These are phyloP conservation scores for Chymomyza amoena DNA, from an alignment of 2,888 invertebrate species.

Conservation along the genomic window DNA sequence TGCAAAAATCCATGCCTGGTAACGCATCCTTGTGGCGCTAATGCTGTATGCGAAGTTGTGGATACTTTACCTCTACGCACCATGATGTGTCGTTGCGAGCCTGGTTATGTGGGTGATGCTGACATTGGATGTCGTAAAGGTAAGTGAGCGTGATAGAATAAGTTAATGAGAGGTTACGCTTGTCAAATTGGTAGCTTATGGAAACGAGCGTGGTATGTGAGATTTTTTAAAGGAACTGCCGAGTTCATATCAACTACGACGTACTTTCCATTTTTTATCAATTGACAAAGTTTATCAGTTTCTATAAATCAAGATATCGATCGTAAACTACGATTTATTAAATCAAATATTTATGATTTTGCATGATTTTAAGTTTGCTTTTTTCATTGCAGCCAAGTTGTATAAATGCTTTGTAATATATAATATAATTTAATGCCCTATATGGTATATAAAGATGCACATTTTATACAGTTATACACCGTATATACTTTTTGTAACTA, in stretches of 20 bases:
- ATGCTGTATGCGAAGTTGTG: conserved; percentile 90
- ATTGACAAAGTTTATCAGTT: not conserved
- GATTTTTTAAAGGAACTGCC: not conserved
- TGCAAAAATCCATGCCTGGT: conserved; percentile 90
- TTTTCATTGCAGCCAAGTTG: conserved; percentile 58
- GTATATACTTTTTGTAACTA: not conserved
- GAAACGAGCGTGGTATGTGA: not conserved
- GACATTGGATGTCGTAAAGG: conserved; percentile 90
- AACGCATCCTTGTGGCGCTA: conserved; percentile 88
- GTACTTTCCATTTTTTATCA: not conserved
- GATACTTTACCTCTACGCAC: conserved; percentile 92
- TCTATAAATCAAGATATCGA: not conserved
- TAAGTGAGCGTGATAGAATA: conserved; percentile 76
- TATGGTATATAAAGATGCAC: conserved; percentile 55
- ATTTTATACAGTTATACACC: conserved; percentile 17
- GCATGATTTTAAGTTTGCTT: conserved; percentile 56
- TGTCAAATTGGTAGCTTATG: not conserved
- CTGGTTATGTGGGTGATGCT: conserved; percentile 91
- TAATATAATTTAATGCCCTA: conserved; percentile 9
- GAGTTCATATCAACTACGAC: no score
- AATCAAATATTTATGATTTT: conserved; percentile 28
- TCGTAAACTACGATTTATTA: not conserved
- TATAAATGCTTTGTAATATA: conserved; percentile 23
- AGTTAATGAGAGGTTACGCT: not conserved
- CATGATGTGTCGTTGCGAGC: conserved; percentile 91